These are phyloP conservation scores for Temnothorax curvispinosus DNA, from an alignment of 1,140 invertebrate species.

Conservation along the genomic window DNA sequence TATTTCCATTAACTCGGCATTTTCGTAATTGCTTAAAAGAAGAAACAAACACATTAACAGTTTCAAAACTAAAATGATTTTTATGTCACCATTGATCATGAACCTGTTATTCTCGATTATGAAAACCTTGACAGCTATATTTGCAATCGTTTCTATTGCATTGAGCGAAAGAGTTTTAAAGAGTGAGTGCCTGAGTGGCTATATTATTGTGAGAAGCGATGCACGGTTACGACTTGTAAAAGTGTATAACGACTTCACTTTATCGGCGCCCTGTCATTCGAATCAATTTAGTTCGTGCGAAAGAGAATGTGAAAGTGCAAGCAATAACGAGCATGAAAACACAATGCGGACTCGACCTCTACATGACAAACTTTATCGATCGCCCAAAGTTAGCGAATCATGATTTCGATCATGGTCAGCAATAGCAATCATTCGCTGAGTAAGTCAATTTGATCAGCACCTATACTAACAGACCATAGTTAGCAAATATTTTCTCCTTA, in stretches of 20 bases:
- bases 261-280: background rate
- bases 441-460: background rate
- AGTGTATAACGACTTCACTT: background rate
- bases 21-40: background rate
- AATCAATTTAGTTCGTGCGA: background rate
- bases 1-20: background rate
- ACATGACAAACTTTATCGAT: background rate
- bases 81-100: background rate
- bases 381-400: background rate
- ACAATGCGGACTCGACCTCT: background rate
- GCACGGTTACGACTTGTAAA: background rate
- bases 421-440: background rate
- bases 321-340: background rate
- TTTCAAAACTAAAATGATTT: background rate
- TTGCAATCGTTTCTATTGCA: background rate
- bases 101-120: conserved; percentile 1
- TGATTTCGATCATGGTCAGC: background rate
- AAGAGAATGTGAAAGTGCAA: background rate
- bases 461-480: background rate
- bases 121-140: background rate
- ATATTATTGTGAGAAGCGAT: background rate
- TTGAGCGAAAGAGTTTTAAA: background rate
- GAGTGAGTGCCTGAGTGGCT: background rate
- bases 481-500: background rate
- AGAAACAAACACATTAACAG: background rate